Evolutionary conservation across 2,797 vertebrate genomes (phyloP), one percentile per base, ranked within the genome.

Genomic region (Periparus ater): DNA sequence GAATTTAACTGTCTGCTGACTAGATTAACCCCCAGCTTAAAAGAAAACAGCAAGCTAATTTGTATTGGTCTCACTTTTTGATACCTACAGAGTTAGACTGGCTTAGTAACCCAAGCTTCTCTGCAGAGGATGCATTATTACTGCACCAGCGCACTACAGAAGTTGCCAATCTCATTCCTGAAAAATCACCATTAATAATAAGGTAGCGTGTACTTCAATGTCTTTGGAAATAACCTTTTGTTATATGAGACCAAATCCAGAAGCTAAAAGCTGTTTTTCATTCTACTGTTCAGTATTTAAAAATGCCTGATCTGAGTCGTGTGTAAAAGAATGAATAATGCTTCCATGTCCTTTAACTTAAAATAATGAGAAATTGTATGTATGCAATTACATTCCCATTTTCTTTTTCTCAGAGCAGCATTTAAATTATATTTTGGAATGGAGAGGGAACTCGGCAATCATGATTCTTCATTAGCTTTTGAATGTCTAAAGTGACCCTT

Each of bases 81-180:
- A 62, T 66, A 47, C 82, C 85, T 85, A 72, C 96, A 99, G 99
- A 98, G n/a, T 94, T 99, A 68, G 98, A 98, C 68, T 98, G 98
- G 99, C 98, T 99, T 77, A 99, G 88, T 67, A 99, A 99, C 94
- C 98, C 97, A 72, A 99, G 99, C 96, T 99, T 99, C 95, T 97
- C 97, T 88, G 96, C 97, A 0, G 96, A 97, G 72, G 98, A 98
- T 50, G 97, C 98, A 5, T 82, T 99, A 0, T 96, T 98, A n/a
- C 97, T 98, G 85, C 98, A 99, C 83, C 98, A 96, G 54, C 98
- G 94, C 3, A 89, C 97, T 26, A 80, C 97, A 85, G 97, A 98
- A 61, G 86, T 38, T 87, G 38, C 94, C 47, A 84, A 32, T 32
- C 85, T 96, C 51, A 27, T 50, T 36, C 57, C 83, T 44, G 96